Conservation (phyloP, 2,797 vertebrate genomes). For the Falco biarmicus region DNA sequence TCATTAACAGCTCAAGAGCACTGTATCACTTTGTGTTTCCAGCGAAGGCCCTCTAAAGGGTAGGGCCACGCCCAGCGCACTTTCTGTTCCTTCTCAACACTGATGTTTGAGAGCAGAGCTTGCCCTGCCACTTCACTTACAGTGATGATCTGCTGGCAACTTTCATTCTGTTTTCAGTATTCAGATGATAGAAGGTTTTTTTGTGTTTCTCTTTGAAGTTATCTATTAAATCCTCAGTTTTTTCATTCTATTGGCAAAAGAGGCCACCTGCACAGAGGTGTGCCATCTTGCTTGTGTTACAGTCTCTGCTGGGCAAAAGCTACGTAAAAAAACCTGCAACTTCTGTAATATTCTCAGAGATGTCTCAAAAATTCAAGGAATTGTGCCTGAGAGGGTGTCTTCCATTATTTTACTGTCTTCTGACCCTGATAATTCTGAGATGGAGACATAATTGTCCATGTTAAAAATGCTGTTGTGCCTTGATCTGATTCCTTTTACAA, state of each 20-base stretch:
- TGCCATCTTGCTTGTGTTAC: not conserved
- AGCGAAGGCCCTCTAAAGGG: not conserved
- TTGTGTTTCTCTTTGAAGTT: not conserved
- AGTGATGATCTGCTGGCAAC: not conserved
- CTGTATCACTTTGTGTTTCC: not conserved
- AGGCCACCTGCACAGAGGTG: not conserved
- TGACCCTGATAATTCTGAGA: not conserved
- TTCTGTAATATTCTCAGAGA: not conserved
- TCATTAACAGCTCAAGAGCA: not conserved
- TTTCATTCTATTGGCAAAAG: not conserved
- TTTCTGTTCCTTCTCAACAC: not conserved
- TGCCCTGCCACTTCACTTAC: not conserved
- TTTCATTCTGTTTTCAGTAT: not conserved
- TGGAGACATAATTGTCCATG: not conserved
- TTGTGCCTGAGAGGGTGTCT: not conserved
- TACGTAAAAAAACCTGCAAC: not conserved
- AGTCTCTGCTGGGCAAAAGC: not conserved
- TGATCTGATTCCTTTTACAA: not conserved
- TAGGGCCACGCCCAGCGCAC: not conserved
- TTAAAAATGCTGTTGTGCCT: not conserved
- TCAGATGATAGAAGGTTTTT: not conserved
- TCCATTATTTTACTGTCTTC: not conserved
- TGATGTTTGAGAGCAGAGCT: not conserved
- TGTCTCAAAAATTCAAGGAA: not conserved
- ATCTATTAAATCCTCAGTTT: not conserved